These are phyloP conservation scores for Sparidentex hasta DNA, from an alignment of 2,797 vertebrate genomes.

Conservation along the genomic window DNA sequence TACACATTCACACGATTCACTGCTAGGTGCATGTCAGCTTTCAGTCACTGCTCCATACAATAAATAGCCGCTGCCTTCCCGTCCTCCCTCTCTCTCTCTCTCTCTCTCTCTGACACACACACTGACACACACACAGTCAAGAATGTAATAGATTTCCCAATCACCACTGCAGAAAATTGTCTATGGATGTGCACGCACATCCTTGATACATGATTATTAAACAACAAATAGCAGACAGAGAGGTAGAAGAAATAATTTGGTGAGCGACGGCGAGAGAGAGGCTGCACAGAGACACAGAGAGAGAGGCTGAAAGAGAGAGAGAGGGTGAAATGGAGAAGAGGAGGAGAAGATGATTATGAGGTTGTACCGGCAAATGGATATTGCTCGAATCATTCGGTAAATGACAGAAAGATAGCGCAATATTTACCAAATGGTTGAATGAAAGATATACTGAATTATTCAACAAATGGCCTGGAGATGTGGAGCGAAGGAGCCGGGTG, in stretches of 20 bases:
- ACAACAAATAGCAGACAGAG: slow-evolving; percentile 59
- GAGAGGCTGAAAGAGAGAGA: slow-evolving; percentile 9
- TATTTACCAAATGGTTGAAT: slow-evolving; percentile 69
- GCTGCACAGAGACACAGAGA: slow-evolving; percentile 12
- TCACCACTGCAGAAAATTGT: slow-evolving; percentile 66
- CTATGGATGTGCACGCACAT: slow-evolving; percentile 58
- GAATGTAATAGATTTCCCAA: slow-evolving; percentile 68
- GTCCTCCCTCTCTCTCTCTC: not conserved
- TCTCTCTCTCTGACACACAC: slow-evolving; percentile 5
- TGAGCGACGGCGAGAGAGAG: slow-evolving; percentile 33
- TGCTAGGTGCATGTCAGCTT: slow-evolving; percentile 37
- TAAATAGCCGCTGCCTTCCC: slow-evolving; percentile 42
- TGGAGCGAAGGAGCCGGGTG: slow-evolving; percentile 33
- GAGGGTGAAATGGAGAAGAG: slow-evolving; percentile 21
- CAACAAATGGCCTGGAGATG: slow-evolving; percentile 55
- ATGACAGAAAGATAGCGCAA: slow-evolving; percentile 66
- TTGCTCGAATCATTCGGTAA: slow-evolving; percentile 59
- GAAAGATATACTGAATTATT: slow-evolving; percentile 72
- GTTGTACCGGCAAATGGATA: slow-evolving; percentile 65
- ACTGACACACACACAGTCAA: slow-evolving; percentile 24
- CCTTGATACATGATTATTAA: slow-evolving; percentile 76
- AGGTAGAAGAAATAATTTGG: slow-evolving; percentile 55
- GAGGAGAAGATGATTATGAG: slow-evolving; percentile 65
- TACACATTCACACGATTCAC: not conserved
- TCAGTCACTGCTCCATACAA: slow-evolving; percentile 46